Evolutionary conservation across 2,888 invertebrate genomes (phyloP), one percentile per base, ranked within the genome.

Genomic region (Campopleginae sp.): DNA sequence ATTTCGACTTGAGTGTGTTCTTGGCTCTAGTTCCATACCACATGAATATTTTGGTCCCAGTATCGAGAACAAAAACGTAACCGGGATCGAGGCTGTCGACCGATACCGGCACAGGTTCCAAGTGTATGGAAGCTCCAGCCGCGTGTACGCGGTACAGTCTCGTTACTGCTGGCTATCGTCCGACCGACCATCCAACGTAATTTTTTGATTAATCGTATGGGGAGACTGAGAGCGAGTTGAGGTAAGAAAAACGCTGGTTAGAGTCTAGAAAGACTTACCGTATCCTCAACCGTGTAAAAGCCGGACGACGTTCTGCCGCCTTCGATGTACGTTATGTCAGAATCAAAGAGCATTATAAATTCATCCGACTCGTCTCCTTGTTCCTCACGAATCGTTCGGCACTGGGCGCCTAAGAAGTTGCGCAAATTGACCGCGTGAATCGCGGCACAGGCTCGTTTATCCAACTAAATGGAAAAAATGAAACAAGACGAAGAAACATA

Each of bases 371-470:
- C 99, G 92, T 99, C 99, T 1, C 96, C 96, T 94, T 99, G 99
- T 94, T 99, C 99, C 94, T 99, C 99, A 7, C 99, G 95, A 87
- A 98, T 97, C 0, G 99, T 99, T 27, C 99, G 96, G 92, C 98
- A 97, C 85, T 97, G 96, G 0, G 99, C 99, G 4, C 99, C 99
- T 76, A 99, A 95, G 93, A 97, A 96, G 94, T 99, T 99, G 78
- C 99, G 95, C 86, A 99, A 95, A 94, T 99, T 99, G 0, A 99
- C 99, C 0, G 99, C 99, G 94, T 99, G 99, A 93, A 99, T 99
- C 5, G 99, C 99, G 1, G 99, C 97, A 94, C 98, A 98, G 0
- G 98, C 98, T 90, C 97, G 96, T 94, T 99, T 99, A 94, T 99
- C 99, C 93, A 99, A 93, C 97, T 97, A 90, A 68, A 68, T 54